These are phyloP conservation scores for Acipenser ruthenus DNA, from an alignment of 2,797 vertebrate species.

Conservation along the genomic window DNA sequence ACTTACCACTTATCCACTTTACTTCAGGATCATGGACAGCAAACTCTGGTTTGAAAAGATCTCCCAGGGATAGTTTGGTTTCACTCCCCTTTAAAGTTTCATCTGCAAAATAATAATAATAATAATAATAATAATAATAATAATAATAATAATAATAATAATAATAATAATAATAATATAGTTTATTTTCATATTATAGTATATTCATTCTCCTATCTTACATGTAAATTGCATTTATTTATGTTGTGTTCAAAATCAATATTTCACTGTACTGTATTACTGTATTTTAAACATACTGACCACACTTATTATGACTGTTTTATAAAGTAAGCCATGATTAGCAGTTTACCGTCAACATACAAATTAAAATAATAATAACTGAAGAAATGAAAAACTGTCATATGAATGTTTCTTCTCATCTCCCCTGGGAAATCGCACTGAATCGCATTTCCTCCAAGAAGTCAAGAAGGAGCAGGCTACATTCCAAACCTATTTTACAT, in stretches of 20 bases:
- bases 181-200: too few relatives aligned
- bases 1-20: slow-evolving; percentile 90
- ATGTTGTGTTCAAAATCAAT: too few relatives aligned
- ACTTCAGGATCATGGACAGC: slow-evolving; percentile 78
- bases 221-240: too few relatives aligned
- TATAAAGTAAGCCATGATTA: too few relatives aligned
- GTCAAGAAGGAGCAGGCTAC: background rate
- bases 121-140: background rate
- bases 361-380: too few relatives aligned
- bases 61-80: slow-evolving; percentile 81
- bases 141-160: too few relatives aligned
- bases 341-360: too few relatives aligned
- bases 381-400: background rate
- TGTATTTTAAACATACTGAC: too few relatives aligned
- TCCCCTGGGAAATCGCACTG: background rate
- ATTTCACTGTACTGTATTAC: too few relatives aligned
- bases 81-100: slow-evolving; percentile 78
- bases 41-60: slow-evolving; percentile 85
- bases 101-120: slow-evolving; percentile 56
- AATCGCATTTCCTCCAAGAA: background rate
- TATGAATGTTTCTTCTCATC: background rate
- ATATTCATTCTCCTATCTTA: too few relatives aligned
- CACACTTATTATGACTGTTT: too few relatives aligned
- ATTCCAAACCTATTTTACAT: slow-evolving; percentile 1
- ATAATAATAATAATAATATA: too few relatives aligned